Conservation (phyloP, 2,113 vertebrate genomes). For the Sialia sialis region DNA sequence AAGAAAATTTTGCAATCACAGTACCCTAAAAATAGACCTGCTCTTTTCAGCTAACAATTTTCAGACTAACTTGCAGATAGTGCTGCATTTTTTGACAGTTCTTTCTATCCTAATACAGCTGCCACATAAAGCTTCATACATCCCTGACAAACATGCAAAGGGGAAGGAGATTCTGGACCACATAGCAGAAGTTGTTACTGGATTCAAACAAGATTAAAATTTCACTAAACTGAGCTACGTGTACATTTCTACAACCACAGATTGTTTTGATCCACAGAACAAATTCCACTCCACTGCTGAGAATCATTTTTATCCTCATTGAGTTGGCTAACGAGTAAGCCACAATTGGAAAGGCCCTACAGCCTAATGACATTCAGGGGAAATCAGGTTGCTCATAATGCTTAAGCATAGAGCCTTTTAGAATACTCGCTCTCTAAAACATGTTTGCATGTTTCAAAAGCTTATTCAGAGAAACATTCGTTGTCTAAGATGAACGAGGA, state of each 20-base stretch:
- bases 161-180: background rate
- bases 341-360: background rate
- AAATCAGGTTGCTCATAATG: background rate
- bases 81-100: background rate
- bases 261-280: background rate
- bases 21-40: background rate
- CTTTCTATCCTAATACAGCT: background rate
- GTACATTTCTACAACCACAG: background rate
- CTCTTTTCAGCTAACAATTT: background rate
- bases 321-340: background rate
- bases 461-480: background rate
- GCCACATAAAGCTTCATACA: background rate
- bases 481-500: background rate
- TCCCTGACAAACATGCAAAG: background rate
- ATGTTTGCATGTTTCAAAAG: background rate
- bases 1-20: fast-evolving
- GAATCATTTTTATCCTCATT: background rate
- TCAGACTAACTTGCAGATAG: background rate
- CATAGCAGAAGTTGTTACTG: background rate
- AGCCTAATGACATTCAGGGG: background rate
- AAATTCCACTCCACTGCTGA: background rate
- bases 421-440: background rate
- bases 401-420: background rate
- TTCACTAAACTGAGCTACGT: background rate
- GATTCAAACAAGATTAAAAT: background rate